Percentiles rank a stretch among this genome's conserved stretches.
Evolutionary conservation across 2,888 invertebrate species (phyloP).

Genomic region (Troides oblongomaculatus): DNA sequence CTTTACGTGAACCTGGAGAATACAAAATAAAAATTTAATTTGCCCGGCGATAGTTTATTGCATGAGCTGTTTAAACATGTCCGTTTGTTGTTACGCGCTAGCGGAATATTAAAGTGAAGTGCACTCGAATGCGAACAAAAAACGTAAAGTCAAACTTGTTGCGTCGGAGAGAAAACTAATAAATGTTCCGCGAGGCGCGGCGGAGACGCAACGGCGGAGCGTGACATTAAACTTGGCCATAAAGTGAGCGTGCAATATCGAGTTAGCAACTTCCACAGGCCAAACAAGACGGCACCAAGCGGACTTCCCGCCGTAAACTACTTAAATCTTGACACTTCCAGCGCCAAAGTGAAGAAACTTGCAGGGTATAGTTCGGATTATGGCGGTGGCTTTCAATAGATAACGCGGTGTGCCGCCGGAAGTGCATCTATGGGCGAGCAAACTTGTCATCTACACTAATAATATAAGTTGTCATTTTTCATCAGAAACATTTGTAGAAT

Average conservation of each 20-base stretch:
- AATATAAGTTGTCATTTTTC: slow-evolving; percentile 6
- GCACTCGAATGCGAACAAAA: slow-evolving; percentile 51
- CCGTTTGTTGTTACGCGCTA: slow-evolving; percentile 31
- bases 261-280: slow-evolving; percentile 63
- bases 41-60: background rate
- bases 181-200: slow-evolving; percentile 60
- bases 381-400: slow-evolving; percentile 39
- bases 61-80: slow-evolving; percentile 10
- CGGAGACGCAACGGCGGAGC: slow-evolving; percentile 49
- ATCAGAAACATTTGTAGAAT: background rate
- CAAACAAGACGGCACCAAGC: slow-evolving; percentile 61
- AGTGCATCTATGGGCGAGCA: background rate
- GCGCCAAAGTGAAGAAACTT: slow-evolving; percentile 44
- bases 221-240: slow-evolving; percentile 67
- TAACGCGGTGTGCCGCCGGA: slow-evolving; percentile 33
- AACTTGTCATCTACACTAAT: slow-evolving; percentile 7
- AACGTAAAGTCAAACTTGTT: slow-evolving; percentile 59
- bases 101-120: slow-evolving; percentile 36
- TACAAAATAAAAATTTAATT: slow-evolving; percentile 5
- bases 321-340: slow-evolving; percentile 70
- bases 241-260: slow-evolving; percentile 75
- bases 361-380: slow-evolving; percentile 39
- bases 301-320: slow-evolving; percentile 70
- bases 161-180: slow-evolving; percentile 59
- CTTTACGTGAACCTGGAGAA: background rate